Percentiles rank a stretch among this genome's conserved stretches.
Evolutionary conservation across 2,797 vertebrate genomes (phyloP).

Genomic region (Echeneis naucrates): DNA sequence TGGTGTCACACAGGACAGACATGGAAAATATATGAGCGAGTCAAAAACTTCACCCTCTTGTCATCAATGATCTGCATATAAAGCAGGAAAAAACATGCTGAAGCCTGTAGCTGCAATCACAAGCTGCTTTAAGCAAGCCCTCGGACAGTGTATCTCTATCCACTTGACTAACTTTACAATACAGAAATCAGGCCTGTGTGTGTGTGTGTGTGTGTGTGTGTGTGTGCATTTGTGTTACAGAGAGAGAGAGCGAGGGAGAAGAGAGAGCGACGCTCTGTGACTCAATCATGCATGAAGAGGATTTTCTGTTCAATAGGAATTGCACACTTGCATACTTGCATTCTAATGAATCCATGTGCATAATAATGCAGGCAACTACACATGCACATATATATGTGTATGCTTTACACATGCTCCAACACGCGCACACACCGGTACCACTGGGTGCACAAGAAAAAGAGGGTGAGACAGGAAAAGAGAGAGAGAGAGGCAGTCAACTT

Average conservation of each 20-base stretch:
- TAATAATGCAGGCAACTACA: conserved; percentile 67
- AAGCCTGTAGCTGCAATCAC: conserved; percentile 63
- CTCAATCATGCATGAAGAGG: conserved; percentile 79
- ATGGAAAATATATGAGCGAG: conserved; percentile 29
- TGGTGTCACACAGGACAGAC: conserved; percentile 40
- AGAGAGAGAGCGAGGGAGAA: conserved; percentile 42
- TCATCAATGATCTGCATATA: conserved; percentile 54
- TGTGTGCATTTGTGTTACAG: conserved; percentile 38
- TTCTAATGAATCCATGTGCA: conserved; percentile 80
- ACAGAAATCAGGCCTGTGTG: conserved; percentile 66
- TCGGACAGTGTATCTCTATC: conserved; percentile 60
- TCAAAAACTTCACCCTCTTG: conserved; percentile 33
- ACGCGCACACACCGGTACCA: conserved; percentile 1
- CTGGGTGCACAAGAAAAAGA: conserved; percentile 20
- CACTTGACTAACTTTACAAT: conserved; percentile 77
- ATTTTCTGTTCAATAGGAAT: conserved; percentile 80
- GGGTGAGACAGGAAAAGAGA: conserved; percentile 1
- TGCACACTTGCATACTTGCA: conserved; percentile 83
- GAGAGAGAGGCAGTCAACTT: conserved; percentile 21
- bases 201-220: conserved; percentile 25
- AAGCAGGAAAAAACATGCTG: conserved; percentile 49
- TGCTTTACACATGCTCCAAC: neutral
- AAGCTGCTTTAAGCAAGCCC: conserved; percentile 59
- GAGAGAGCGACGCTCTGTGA: conserved; percentile 58
- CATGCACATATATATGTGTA: conserved; percentile 24